phyloP scores from a whole-genome alignment of 2,113 vertebrate genomes.

The Psophia crepitans region DNA sequence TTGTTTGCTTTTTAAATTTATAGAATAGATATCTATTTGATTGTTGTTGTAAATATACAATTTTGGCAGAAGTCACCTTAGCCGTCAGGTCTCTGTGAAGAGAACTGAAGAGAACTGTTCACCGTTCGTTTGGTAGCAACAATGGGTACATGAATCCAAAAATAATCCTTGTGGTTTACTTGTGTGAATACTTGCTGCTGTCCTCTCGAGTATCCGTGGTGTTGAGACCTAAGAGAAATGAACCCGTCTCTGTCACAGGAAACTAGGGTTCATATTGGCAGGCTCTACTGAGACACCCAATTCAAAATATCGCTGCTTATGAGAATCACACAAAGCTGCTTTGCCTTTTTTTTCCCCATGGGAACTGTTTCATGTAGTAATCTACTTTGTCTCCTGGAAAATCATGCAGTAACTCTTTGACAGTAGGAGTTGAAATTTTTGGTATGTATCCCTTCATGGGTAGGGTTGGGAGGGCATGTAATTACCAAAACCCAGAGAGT shows the following conservation, averaged over 20 bases:
- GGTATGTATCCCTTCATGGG: not conserved
- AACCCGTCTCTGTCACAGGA: not conserved
- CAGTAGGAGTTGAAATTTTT: not conserved
- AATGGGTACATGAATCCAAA: not conserved
- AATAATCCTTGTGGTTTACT: not conserved
- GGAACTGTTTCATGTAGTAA: not conserved
- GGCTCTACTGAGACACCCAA: not conserved
- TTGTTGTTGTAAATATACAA: not conserved
- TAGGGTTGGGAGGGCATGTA: not conserved
- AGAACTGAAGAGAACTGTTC: not conserved
- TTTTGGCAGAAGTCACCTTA: not conserved
- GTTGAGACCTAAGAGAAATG: not conserved
- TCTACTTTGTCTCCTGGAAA: not conserved
- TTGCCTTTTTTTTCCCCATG: not conserved
- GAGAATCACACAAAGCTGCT: not conserved
- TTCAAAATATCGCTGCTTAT: not conserved
- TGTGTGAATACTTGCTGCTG: not conserved
- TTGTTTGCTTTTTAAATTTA: not conserved
- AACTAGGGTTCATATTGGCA: not conserved
- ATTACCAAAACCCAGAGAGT: not conserved
- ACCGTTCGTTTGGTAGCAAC: not conserved
- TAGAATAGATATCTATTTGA: not conserved
- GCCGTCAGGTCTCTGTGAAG: not conserved
- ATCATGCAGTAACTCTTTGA: not conserved
- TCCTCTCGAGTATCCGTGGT: not conserved